A percentile compares a stretch with the other conserved stretches of the same genome.
Conservation (phyloP, 2,888 invertebrate species). For the Caenorhabditis sinica region DNA sequence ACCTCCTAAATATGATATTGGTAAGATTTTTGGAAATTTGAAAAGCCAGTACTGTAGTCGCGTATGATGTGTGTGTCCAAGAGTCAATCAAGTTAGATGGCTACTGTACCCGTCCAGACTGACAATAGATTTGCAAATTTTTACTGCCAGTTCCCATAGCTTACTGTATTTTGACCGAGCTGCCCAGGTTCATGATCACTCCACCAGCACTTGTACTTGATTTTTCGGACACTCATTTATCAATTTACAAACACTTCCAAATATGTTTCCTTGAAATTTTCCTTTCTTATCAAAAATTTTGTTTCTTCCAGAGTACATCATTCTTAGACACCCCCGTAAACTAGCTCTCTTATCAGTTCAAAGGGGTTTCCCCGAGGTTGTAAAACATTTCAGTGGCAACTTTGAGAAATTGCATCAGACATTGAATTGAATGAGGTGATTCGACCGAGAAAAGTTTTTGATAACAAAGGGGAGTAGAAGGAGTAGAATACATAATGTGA, state of each 20-base stretch:
- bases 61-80: no score
- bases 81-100: no score
- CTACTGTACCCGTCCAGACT: no score
- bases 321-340: conserved; percentile 11
- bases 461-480: no score
- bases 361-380: conserved; percentile 13
- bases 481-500: neutral
- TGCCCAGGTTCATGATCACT: no score
- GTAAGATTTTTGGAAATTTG: conserved; percentile 43
- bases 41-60: neutral
- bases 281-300: neutral
- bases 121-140: no score
- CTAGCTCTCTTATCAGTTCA: neutral
- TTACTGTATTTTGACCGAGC: no score
- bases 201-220: neutral
- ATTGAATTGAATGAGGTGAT: conserved; percentile 5
- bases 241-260: neutral
- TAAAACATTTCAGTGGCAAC: conserved; percentile 4
- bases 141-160: no score
- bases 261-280: conserved; percentile 1
- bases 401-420: conserved; percentile 22
- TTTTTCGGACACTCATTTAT: neutral
- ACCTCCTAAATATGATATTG: conserved; percentile 73
- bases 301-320: neutral
- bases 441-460: neutral